Conservation (phyloP, 64 coral and sea anemone genomes). For the Stichodactyla mertensii region DNA sequence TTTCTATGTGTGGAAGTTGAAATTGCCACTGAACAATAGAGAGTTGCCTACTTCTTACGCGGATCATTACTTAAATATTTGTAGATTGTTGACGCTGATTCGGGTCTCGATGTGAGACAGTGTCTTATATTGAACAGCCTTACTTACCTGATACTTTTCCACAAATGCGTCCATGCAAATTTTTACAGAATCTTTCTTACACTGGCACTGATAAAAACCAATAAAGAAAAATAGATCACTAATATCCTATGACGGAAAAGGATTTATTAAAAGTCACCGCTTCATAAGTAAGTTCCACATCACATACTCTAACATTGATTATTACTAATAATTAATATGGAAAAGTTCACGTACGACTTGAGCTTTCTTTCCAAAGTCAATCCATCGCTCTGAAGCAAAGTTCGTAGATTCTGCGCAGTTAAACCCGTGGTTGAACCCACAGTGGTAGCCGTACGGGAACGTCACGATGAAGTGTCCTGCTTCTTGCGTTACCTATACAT, state of each 20-base stretch:
- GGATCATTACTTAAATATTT: too few species aligned
- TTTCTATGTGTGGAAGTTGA: too few species aligned
- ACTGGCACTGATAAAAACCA: constrained; percentile 71
- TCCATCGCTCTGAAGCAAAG: constrained; percentile 99
- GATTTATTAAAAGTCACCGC: too few species aligned
- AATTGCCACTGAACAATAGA: too few species aligned
- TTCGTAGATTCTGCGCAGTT: constrained; percentile 99
- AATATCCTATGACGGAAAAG: too few species aligned
- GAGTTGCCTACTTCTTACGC: too few species aligned
- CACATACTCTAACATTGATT: too few species aligned
- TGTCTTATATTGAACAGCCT: not conserved
- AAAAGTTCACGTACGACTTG: constrained; percentile 33
- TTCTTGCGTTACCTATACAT: constrained; percentile 81
- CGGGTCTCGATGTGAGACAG: not conserved
- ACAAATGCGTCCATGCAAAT: constrained; percentile 98
- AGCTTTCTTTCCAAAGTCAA: constrained; percentile 96
- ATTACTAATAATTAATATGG: too few species aligned
- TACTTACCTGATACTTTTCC: constrained; percentile 78
- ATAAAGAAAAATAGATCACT: not conserved
- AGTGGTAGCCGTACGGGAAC: constrained; percentile 90
- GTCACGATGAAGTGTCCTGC: constrained; percentile 97
- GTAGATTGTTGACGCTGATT: too few species aligned
- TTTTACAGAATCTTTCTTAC: constrained; percentile 89
- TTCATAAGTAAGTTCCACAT: too few species aligned
- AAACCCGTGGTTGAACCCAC: constrained; percentile 97